Percentiles rank a stretch among this genome's conserved stretches.
Conservation (phyloP, 2,797 vertebrate species). For the Poeciliopsis turneri region DNA sequence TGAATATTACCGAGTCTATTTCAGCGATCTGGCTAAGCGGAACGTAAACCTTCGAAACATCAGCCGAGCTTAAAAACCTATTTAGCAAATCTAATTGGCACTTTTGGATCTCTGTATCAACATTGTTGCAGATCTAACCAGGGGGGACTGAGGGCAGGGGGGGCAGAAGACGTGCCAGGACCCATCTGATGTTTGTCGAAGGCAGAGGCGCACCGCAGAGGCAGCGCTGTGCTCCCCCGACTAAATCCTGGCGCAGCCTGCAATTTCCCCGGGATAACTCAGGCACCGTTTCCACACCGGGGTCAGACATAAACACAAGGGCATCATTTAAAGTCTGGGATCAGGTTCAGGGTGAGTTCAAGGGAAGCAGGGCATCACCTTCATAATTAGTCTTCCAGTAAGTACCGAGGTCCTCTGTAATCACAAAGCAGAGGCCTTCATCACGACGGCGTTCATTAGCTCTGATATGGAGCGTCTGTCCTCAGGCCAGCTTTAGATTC, state of each 20-base stretch:
- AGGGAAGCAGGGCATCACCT: constrained; percentile 60
- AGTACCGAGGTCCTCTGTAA: constrained; percentile 30
- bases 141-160: background rate
- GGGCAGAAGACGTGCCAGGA: constrained; percentile 61
- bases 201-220: constrained; percentile 59
- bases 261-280: constrained; percentile 62
- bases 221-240: constrained; percentile 38
- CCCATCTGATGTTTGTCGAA: constrained; percentile 59
- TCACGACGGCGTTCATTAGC: background rate
- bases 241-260: constrained; percentile 43
- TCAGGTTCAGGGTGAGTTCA: constrained; percentile 70
- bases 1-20: background rate
- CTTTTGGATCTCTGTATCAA: constrained; percentile 39
- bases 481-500: background rate
- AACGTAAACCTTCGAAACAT: constrained; percentile 28
- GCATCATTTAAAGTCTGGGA: constrained; percentile 40
- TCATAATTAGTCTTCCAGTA: constrained; percentile 52
- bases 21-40: constrained; percentile 17
- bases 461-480: background rate
- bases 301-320: constrained; percentile 59
- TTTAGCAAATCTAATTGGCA: constrained; percentile 40
- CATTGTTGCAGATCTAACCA: constrained; percentile 39
- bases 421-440: background rate
- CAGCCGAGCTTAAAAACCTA: constrained; percentile 24
- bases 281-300: constrained; percentile 52